Evolutionary conservation across 2,113 vertebrate genomes (phyloP).

Genomic region (Eurystomus gularis): DNA sequence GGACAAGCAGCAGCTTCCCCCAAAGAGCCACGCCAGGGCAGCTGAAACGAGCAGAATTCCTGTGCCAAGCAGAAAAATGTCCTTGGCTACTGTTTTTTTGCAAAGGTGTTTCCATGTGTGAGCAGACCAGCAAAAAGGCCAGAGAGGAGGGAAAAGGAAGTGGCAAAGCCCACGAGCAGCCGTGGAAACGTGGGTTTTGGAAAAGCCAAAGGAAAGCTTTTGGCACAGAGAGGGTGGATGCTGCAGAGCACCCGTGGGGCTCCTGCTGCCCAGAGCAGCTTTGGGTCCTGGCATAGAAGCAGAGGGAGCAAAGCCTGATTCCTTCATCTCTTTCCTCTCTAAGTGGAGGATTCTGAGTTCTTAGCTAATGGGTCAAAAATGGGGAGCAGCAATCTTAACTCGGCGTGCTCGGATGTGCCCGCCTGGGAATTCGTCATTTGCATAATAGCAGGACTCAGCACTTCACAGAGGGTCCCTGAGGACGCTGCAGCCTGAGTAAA

Average conservation of each 20-base stretch:
- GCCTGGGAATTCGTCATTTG: not conserved
- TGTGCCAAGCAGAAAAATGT: rapidly evolving
- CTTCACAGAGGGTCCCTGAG: constrained; percentile 12
- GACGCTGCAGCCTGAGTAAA: constrained; percentile 3
- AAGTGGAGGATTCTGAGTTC: not conserved
- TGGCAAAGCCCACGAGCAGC: not conserved
- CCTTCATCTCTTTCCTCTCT: not conserved
- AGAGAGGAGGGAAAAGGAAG: not conserved
- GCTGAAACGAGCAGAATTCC: not conserved
- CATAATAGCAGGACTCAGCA: not conserved
- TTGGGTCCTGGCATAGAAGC: rapidly evolving
- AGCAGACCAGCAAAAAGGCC: not conserved
- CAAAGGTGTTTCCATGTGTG: not conserved
- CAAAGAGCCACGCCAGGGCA: rapidly evolving
- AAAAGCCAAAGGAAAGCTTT: not conserved
- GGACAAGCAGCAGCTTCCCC: not conserved
- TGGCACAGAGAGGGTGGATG: not conserved
- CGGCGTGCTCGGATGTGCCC: not conserved
- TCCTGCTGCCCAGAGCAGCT: not conserved
- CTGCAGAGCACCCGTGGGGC: not conserved
- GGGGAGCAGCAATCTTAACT: not conserved
- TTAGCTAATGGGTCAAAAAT: not conserved
- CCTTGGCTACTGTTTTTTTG: not conserved
- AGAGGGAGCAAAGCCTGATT: not conserved
- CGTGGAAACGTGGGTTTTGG: not conserved